phyloP scores from a whole-genome alignment of 2,797 vertebrate species.

The Parambassis ranga region DNA sequence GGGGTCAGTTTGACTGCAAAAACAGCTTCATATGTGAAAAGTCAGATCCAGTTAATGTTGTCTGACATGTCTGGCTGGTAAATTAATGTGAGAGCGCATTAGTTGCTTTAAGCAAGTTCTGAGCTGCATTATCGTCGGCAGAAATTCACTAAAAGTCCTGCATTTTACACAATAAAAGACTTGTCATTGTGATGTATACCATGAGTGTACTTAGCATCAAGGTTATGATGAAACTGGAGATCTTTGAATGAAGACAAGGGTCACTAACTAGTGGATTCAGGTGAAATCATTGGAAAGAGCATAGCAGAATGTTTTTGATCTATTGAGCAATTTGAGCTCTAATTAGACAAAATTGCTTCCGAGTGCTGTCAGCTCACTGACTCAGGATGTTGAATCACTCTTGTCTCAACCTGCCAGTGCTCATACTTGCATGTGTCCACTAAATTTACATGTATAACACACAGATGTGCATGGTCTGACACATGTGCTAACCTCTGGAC shows the following conservation, averaged over 20 bases:
- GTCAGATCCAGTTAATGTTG: neutral
- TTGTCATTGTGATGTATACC: neutral
- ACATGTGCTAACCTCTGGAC: neutral
- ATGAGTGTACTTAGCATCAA: neutral
- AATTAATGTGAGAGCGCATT: constrained; percentile 44
- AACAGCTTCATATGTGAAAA: constrained; percentile 19
- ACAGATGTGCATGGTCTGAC: constrained; percentile 7
- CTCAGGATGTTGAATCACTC: constrained; percentile 34
- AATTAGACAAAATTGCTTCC: constrained; percentile 77
- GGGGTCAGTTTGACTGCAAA: constrained; percentile 19
- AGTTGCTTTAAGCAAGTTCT: neutral
- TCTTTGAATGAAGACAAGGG: constrained; percentile 23
- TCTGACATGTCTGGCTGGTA: constrained; percentile 4
- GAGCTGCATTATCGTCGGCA: neutral
- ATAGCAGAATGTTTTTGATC: constrained; percentile 59
- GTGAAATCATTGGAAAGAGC: neutral
- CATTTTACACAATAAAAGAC: constrained; percentile 9
- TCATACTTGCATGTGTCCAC: constrained; percentile 23
- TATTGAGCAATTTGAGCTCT: constrained; percentile 56
- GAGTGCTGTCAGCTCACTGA: constrained; percentile 62
- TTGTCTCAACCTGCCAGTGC: constrained; percentile 36
- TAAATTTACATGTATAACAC: constrained; percentile 18
- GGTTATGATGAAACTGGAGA: constrained; percentile 35
- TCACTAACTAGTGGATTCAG: constrained; percentile 20
- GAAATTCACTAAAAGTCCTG: neutral